Evolutionary conservation across 2,888 invertebrate species (phyloP).

Genomic region (Amorpha juglandis): DNA sequence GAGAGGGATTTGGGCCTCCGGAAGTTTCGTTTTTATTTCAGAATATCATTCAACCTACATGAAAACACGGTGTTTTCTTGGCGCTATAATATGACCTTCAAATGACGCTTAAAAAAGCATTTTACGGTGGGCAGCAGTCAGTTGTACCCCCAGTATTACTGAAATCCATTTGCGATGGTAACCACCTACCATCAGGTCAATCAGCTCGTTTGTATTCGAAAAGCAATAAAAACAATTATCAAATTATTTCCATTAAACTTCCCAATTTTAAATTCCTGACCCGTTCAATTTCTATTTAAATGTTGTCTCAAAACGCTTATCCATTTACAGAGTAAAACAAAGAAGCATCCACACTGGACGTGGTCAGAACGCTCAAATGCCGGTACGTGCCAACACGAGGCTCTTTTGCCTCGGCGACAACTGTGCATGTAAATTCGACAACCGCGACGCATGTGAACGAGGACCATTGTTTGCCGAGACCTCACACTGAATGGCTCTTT

Average conservation of each 20-base stretch:
- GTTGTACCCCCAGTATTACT: too few species aligned
- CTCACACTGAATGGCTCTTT: constrained; percentile 9
- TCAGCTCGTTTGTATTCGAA: too few species aligned
- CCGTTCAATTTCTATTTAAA: constrained; percentile 19
- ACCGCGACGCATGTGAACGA: constrained; percentile 14
- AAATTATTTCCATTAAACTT: neutral
- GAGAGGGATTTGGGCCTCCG: too few species aligned
- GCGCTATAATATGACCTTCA: too few species aligned
- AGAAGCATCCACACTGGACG: constrained; percentile 24
- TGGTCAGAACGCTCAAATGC: constrained; percentile 19
- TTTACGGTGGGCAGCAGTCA: too few species aligned
- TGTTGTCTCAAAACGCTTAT: constrained; percentile 13
- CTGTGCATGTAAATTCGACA: constrained; percentile 26
- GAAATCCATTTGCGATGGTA: too few species aligned
- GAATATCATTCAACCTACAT: too few species aligned
- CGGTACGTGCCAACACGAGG: constrained; percentile 19
- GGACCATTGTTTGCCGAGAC: constrained; percentile 21
- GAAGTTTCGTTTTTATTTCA: too few species aligned
- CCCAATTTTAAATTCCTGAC: neutral
- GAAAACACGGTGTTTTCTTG: too few species aligned
- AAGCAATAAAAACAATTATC: neutral
- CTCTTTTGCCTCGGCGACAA: constrained; percentile 25
- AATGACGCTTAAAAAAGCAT: too few species aligned
- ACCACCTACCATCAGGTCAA: too few species aligned
- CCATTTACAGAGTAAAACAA: constrained; percentile 25